A percentile compares a stretch with the other conserved stretches of the same genome.
These are phyloP conservation scores for Sturnus vulgaris DNA, from an alignment of 2,113 vertebrate species.

Conservation along the genomic window DNA sequence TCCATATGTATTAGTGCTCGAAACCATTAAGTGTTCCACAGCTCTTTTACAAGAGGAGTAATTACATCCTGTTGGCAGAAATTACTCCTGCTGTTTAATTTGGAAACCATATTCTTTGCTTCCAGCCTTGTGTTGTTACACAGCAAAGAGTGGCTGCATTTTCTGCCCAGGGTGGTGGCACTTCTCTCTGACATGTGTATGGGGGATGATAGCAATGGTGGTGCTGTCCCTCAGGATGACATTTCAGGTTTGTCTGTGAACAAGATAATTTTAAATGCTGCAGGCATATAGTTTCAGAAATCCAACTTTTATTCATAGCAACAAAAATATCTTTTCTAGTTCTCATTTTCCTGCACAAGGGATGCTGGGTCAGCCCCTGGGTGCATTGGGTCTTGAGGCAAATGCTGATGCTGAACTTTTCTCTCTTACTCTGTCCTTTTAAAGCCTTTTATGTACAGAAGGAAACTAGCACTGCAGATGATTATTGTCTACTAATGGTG, in stretches of 20 bases:
- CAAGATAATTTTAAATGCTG: not conserved
- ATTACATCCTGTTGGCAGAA: conserved; percentile 48
- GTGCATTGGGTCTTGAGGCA: not conserved
- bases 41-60: conserved; percentile 38
- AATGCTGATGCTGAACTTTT: conserved; percentile 31
- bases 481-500: conserved; percentile 20
- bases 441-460: not conserved
- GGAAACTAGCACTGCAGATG: not conserved
- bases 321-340: not conserved
- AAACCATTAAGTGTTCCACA: conserved; percentile 45
- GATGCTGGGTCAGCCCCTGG: not conserved
- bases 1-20: conserved; percentile 20
- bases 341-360: not conserved
- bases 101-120: conserved; percentile 41
- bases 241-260: not conserved
- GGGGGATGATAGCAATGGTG: fast-evolving
- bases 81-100: conserved; percentile 15
- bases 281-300: not conserved
- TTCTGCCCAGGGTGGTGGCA: not conserved
- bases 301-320: not conserved
- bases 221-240: not conserved
- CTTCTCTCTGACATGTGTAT: not conserved
- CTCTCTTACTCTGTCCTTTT: not conserved
- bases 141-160: not conserved
- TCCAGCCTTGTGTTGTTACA: not conserved